phyloP scores from a whole-genome alignment of 2,888 invertebrate genomes.

The Magallana nippona region DNA sequence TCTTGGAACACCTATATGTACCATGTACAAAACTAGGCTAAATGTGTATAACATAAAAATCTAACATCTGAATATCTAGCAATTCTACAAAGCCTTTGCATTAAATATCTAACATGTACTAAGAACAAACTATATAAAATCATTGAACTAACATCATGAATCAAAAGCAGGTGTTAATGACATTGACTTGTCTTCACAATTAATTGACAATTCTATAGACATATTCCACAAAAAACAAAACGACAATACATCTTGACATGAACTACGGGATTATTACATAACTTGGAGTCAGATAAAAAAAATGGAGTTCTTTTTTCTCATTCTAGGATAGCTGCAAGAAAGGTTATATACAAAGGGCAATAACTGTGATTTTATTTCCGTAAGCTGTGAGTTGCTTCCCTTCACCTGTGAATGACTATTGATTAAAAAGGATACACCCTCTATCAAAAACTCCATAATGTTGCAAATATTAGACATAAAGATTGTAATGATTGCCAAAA shows the following conservation, averaged over 20 bases:
- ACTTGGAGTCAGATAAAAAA: neutral
- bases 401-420: slow-evolving; percentile 22
- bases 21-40: neutral
- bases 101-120: too few relatives aligned
- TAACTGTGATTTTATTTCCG: slow-evolving; percentile 18
- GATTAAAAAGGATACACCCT: neutral
- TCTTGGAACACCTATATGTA: neutral
- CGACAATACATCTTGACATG: neutral
- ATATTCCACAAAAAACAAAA: neutral
- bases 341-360: slow-evolving; percentile 32
- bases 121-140: too few relatives aligned
- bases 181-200: neutral
- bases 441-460: slow-evolving; percentile 16
- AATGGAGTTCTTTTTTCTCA: neutral
- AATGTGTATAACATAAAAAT: neutral
- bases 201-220: slow-evolving; percentile 1
- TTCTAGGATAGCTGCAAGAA: slow-evolving; percentile 14
- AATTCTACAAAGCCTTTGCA: slow-evolving; percentile 5
- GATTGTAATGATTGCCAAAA: too few relatives aligned
- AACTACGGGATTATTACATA: slow-evolving; percentile 1
- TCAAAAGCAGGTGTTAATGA: neutral
- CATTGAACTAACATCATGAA: too few relatives aligned
- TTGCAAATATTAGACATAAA: neutral
- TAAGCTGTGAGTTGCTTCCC: slow-evolving; percentile 24
- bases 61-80: neutral